phyloP scores from a whole-genome alignment of 30 jellyfish, hydroid and myxozoan genomes.

The Aurelia aurita region DNA sequence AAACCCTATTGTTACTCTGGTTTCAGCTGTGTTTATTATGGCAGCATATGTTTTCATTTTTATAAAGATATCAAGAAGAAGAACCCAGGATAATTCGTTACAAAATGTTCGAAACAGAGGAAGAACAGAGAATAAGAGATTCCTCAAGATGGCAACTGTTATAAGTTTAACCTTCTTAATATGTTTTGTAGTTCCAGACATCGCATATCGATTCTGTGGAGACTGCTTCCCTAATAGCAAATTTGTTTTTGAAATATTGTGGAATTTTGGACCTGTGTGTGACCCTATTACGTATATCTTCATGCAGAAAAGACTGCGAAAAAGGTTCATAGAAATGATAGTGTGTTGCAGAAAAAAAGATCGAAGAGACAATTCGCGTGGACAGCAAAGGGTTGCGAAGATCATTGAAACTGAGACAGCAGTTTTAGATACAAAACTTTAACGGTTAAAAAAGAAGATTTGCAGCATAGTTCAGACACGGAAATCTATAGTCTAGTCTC shows the following conservation, averaged over 20 bases:
- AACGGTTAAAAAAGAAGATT: too few species aligned
- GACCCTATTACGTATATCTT: neutral
- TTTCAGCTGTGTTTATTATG: neutral
- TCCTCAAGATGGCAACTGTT: neutral
- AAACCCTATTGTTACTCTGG: neutral
- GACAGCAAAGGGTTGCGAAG: too few species aligned
- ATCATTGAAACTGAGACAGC: too few species aligned
- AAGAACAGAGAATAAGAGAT: neutral
- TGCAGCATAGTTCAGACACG: too few species aligned
- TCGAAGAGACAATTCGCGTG: too few species aligned
- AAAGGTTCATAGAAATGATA: too few species aligned
- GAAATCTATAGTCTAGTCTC: too few species aligned
- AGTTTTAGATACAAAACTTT: too few species aligned
- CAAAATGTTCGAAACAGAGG: neutral
- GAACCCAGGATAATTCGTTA: neutral
- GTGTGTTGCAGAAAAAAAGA: too few species aligned
- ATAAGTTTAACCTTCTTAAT: neutral
- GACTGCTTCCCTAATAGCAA: neutral
- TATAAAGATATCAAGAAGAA: neutral
- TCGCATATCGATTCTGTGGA: neutral
- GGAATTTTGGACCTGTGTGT: too few species aligned
- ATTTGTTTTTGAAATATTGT: neutral
- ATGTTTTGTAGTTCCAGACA: neutral
- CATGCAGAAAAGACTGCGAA: neutral
- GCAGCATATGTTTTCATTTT: neutral